These are phyloP conservation scores for Molanna angustata DNA, from an alignment of 2,888 invertebrate genomes.

Conservation along the genomic window DNA sequence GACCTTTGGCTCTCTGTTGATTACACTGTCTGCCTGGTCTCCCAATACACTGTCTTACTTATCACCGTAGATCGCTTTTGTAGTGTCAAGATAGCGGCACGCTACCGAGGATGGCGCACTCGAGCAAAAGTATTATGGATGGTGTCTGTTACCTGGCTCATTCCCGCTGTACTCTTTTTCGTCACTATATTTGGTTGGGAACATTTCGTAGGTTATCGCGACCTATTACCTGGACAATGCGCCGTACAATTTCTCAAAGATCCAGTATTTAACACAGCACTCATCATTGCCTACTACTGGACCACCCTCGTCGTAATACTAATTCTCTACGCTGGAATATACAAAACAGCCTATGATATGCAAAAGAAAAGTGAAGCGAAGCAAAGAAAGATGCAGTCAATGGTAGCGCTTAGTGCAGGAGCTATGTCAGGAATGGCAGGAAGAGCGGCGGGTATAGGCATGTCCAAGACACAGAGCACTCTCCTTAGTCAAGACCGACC, in stretches of 20 bases:
- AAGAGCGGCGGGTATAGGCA: constrained; percentile 79
- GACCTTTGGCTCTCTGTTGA: constrained; percentile 98
- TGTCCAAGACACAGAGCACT: constrained; percentile 72
- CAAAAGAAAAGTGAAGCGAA: constrained; percentile 96
- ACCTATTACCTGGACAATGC: constrained; percentile 84
- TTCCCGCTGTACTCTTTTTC: constrained; percentile 94
- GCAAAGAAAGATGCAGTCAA: constrained; percentile 91
- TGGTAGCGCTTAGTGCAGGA: constrained; percentile 87
- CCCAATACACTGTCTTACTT: constrained; percentile 97
- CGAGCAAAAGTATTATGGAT: constrained; percentile 91
- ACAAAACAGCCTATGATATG: constrained; percentile 96
- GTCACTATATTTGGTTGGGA: constrained; percentile 99
- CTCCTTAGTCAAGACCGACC: constrained; percentile 70
- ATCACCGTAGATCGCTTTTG: constrained; percentile 99
- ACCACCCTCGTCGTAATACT: constrained; percentile 94
- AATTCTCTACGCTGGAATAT: constrained; percentile 94
- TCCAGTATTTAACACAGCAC: constrained; percentile 93
- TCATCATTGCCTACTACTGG: constrained; percentile 98
- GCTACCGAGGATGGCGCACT: constrained; percentile 95
- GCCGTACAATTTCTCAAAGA: constrained; percentile 97
- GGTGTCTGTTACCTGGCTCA: constrained; percentile 95
- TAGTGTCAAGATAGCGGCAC: constrained; percentile 97
- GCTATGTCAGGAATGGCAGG: constrained; percentile 91
- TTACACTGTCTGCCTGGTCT: constrained; percentile 98
- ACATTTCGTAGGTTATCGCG: constrained; percentile 91